These are phyloP conservation scores for Nothobranchius furzeri DNA, from an alignment of 2,113 vertebrate species.

Conservation along the genomic window DNA sequence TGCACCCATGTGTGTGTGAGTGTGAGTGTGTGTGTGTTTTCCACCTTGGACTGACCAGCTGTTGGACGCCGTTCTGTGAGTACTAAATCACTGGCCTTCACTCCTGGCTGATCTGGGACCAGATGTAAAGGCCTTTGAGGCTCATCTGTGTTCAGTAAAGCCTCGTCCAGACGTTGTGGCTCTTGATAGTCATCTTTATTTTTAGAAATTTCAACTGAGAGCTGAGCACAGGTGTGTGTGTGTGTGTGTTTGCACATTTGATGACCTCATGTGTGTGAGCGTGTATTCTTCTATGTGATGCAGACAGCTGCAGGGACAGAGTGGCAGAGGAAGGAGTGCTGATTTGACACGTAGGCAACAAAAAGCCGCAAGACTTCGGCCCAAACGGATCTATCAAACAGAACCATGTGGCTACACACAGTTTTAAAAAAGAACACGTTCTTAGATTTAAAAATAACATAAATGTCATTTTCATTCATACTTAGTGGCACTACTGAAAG, in stretches of 20 bases:
- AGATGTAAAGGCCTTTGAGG: conserved; percentile 58
- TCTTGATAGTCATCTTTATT: conserved; percentile 63
- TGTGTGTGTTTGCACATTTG: conserved; percentile 16
- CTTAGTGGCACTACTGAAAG: not conserved
- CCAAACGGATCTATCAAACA: conserved; percentile 28
- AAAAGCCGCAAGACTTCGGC: conserved; percentile 1
- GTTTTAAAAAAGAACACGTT: not conserved
- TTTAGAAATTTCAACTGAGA: conserved; percentile 53
- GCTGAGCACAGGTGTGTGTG: conserved; percentile 46
- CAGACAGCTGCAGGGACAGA: conserved; percentile 40
- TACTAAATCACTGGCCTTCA: conserved; percentile 57
- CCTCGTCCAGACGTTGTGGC: conserved; percentile 51
- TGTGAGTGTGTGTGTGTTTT: conserved; percentile 40
- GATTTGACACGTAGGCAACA: conserved; percentile 59
- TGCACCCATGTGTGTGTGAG: conserved; percentile 8
- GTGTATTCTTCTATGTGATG: conserved; percentile 11
- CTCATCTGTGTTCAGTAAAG: conserved; percentile 59
- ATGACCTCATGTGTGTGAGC: conserved; percentile 16
- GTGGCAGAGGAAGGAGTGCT: conserved; percentile 10
- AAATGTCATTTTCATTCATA: too few species aligned
- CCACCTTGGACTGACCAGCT: conserved; percentile 60
- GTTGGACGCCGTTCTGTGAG: conserved; percentile 57
- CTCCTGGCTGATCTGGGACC: conserved; percentile 58
- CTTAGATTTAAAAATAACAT: too few species aligned
- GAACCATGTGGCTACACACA: too few species aligned